Percentiles rank a stretch among this genome's conserved stretches.
Conservation (phyloP, 2,113 vertebrate species). For the Peromyscus polionotus region DNA sequence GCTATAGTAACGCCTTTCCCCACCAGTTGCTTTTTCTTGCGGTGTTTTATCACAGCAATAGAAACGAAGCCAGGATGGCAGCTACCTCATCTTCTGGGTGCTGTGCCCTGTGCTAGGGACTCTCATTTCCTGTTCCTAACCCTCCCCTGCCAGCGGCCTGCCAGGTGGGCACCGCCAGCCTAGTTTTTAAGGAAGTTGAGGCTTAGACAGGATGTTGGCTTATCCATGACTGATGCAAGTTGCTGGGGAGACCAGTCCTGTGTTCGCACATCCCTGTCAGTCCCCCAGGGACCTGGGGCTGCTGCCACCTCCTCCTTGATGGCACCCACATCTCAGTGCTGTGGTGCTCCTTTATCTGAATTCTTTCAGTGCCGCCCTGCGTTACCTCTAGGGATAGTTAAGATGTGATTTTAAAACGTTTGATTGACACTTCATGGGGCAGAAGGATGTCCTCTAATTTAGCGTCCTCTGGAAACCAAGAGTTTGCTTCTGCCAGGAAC, state of each 20-base stretch:
- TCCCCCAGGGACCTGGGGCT: not conserved
- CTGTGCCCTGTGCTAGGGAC: not conserved
- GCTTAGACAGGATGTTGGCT: not conserved
- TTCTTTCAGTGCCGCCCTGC: not conserved
- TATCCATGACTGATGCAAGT: not conserved
- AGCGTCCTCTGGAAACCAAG: not conserved
- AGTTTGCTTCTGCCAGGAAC: not conserved
- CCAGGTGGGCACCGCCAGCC: not conserved
- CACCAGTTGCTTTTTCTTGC: not conserved
- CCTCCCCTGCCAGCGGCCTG: not conserved
- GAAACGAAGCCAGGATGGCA: not conserved
- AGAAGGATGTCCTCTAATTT: not conserved
- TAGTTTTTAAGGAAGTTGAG: not conserved
- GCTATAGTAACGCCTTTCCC: not conserved
- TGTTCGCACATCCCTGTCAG: not conserved
- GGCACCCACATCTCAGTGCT: not conserved
- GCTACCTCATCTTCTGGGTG: not conserved
- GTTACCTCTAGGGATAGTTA: not conserved
- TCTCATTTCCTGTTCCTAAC: not conserved
- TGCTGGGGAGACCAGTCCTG: not conserved
- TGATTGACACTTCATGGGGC: not conserved
- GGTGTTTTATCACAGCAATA: not conserved
- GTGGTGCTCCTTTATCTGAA: not conserved
- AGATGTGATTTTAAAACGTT: not conserved
- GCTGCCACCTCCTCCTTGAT: not conserved